Conservation (phyloP, 2,888 invertebrate genomes). For the Athripsodes cinereus region DNA sequence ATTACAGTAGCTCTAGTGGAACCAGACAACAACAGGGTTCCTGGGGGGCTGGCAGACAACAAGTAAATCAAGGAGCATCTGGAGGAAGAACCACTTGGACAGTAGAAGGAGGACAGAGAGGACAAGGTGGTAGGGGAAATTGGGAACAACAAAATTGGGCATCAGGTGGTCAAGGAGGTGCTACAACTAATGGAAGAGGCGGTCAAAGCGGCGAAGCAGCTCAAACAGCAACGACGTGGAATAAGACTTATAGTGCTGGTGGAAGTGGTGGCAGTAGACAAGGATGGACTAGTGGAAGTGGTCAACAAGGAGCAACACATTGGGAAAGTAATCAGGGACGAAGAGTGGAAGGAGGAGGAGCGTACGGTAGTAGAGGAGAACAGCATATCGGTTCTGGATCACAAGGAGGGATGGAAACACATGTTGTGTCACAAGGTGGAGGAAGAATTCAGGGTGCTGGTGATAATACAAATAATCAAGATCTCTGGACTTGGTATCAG, state of each 20-base stretch:
- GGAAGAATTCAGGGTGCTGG: slow-evolving; percentile 1
- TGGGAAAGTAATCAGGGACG: background rate
- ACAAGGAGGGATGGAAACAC: background rate
- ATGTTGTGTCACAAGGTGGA: background rate
- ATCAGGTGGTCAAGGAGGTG: background rate
- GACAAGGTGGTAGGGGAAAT: background rate
- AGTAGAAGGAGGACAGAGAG: background rate
- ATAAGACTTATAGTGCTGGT: slow-evolving; percentile 1
- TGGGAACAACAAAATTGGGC: background rate
- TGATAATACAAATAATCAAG: background rate
- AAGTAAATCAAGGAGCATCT: background rate
- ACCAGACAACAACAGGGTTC: background rate
- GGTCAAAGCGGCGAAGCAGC: background rate
- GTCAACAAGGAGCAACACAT: slow-evolving; percentile 1
- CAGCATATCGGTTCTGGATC: background rate
- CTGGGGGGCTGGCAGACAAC: background rate
- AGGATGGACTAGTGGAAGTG: background rate
- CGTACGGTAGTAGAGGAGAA: background rate
- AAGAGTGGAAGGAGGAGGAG: background rate
- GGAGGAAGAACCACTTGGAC: background rate
- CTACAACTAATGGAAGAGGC: slow-evolving; percentile 7
- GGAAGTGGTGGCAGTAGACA: slow-evolving; percentile 5
- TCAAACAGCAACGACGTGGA: background rate
- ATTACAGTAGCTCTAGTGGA: background rate
- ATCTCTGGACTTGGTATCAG: slow-evolving; percentile 10